These are phyloP conservation scores for Sternotherus odoratus DNA, from an alignment of 2,797 vertebrate genomes.

Conservation along the genomic window DNA sequence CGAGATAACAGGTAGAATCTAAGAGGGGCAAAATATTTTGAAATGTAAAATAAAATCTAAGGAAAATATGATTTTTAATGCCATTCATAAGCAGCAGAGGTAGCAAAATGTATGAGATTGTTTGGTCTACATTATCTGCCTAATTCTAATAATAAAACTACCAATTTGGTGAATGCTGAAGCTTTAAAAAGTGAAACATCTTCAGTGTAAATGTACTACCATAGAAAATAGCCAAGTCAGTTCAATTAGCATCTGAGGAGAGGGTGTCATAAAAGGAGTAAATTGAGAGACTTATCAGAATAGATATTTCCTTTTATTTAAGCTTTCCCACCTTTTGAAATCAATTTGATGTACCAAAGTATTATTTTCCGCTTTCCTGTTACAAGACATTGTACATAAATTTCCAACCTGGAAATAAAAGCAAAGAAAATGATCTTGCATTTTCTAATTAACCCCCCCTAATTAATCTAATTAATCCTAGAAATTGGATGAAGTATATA, in stretches of 20 bases:
- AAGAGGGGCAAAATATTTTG: neutral
- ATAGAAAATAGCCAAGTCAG: constrained; percentile 6
- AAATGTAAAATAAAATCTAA: constrained; percentile 9
- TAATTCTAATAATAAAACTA: neutral
- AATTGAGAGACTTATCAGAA: constrained; percentile 6
- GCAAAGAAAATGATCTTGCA: rapidly evolving
- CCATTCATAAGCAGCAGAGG: neutral
- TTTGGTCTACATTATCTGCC: neutral
- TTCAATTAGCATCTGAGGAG: constrained; percentile 12
- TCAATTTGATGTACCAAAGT: neutral
- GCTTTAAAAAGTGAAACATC: neutral
- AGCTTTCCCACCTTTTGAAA: neutral
- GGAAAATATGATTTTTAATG: neutral
- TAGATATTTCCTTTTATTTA: neutral
- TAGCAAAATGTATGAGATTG: constrained; percentile 10
- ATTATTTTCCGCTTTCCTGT: neutral
- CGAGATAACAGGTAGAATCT: neutral
- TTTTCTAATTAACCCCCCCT: neutral
- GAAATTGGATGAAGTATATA: neutral
- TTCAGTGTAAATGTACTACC: constrained; percentile 23
- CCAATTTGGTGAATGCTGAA: constrained; percentile 23
- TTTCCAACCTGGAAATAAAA: neutral
- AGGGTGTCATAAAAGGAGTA: neutral
- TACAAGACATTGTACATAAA: neutral
- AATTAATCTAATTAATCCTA: too few species aligned